Conservation (phyloP, 2,797 vertebrate species). For the Diplodus sargus region DNA sequence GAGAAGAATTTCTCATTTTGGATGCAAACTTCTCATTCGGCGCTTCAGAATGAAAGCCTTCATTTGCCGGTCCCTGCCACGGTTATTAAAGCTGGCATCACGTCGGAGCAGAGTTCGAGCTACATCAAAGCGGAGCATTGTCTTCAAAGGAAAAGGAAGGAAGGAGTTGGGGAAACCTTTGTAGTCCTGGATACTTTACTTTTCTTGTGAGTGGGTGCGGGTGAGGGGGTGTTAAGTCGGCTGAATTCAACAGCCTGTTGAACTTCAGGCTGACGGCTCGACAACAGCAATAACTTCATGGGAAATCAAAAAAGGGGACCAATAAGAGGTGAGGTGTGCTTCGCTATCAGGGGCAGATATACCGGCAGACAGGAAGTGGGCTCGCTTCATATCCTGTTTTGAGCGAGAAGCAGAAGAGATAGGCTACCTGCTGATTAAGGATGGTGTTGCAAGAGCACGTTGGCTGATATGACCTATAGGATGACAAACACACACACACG, state of each 20-base stretch:
- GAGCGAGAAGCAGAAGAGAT: constrained; percentile 59
- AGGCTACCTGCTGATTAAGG: constrained; percentile 42
- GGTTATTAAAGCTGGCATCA: constrained; percentile 59
- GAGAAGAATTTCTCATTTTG: constrained; percentile 31
- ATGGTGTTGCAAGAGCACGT: neutral
- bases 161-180: constrained; percentile 59
- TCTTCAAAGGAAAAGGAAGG: constrained; percentile 64
- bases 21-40: constrained; percentile 34
- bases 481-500: neutral
- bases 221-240: constrained; percentile 6
- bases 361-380: constrained; percentile 56
- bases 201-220: neutral
- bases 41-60: constrained; percentile 32
- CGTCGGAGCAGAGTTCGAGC: constrained; percentile 57
- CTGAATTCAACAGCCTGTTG: constrained; percentile 29
- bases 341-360: constrained; percentile 54
- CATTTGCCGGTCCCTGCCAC: constrained; percentile 45
- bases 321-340: constrained; percentile 23
- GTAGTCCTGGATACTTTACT: constrained; percentile 52
- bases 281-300: constrained; percentile 36
- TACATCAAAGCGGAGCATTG: constrained; percentile 68
- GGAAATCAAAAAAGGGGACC: constrained; percentile 68
- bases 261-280: constrained; percentile 11
- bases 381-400: constrained; percentile 76
- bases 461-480: constrained; percentile 29